Evolutionary conservation across 1,140 invertebrate species (phyloP).

Genomic region (Drosophila bocqueti): DNA sequence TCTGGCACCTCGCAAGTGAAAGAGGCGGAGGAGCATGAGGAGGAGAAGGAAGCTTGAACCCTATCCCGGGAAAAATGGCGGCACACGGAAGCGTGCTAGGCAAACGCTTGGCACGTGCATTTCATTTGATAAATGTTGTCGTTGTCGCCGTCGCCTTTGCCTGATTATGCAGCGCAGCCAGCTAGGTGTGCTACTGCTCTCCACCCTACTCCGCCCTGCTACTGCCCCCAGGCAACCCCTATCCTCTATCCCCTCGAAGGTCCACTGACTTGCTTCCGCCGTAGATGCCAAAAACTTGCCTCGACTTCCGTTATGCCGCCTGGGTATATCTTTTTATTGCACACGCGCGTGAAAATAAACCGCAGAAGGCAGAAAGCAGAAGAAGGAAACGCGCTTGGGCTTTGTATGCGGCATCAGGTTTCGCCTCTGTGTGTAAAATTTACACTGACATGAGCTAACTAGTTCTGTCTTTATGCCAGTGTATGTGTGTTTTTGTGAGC

Average conservation of each 20-base stretch:
- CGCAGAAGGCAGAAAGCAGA: slow-evolving; percentile 47
- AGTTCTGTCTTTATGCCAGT: slow-evolving; percentile 50
- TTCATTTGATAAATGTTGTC: slow-evolving; percentile 79
- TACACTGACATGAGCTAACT: slow-evolving; percentile 79
- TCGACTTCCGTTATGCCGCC: slow-evolving; percentile 57
- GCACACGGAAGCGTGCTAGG: slow-evolving; percentile 63
- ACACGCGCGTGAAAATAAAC: slow-evolving; percentile 70
- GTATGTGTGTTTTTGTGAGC: slow-evolving; percentile 28
- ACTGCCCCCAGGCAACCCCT: background rate
- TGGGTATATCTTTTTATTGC: slow-evolving; percentile 77
- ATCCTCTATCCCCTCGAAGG: background rate
- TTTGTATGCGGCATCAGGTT: slow-evolving; percentile 78
- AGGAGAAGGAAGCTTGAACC: slow-evolving; percentile 3
- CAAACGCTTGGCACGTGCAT: slow-evolving; percentile 78
- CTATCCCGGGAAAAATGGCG: slow-evolving; percentile 43
- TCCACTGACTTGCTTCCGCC: slow-evolving; percentile 25
- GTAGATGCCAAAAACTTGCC: slow-evolving; percentile 70
- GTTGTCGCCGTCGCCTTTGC: slow-evolving; percentile 64
- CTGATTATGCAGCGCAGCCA: slow-evolving; percentile 72
- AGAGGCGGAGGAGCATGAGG: background rate
- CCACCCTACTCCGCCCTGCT: background rate
- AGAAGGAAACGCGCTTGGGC: slow-evolving; percentile 6
- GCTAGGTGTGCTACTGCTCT: slow-evolving; percentile 16
- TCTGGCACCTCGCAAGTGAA: slow-evolving; percentile 14
- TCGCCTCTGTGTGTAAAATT: slow-evolving; percentile 72